phyloP scores from a whole-genome alignment of 2,797 vertebrate genomes.

The Zalophus californianus region DNA sequence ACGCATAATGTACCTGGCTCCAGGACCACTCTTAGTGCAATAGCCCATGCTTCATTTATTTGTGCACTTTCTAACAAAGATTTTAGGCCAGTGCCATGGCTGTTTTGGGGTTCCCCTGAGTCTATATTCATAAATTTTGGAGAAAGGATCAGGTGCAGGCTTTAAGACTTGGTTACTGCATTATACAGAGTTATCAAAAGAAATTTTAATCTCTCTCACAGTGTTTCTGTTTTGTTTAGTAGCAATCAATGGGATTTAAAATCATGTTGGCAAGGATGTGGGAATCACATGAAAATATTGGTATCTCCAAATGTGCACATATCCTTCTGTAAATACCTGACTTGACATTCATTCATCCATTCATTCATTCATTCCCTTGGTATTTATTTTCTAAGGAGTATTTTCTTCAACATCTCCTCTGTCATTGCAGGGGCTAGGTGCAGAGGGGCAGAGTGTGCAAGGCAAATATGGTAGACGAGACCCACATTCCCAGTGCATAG shows the following conservation, averaged over 20 bases:
- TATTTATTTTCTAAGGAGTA: neutral
- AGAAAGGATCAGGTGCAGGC: neutral
- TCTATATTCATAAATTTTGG: neutral
- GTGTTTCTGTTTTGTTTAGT: neutral
- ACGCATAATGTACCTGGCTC: neutral
- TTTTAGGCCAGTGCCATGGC: neutral
- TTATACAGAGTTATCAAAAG: neutral
- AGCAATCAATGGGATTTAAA: neutral
- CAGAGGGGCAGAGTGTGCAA: no score
- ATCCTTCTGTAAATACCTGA: neutral
- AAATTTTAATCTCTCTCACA: neutral
- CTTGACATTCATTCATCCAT: neutral
- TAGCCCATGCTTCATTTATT: neutral
- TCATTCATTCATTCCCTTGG: neutral
- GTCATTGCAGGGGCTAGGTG: neutral
- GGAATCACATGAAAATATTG: neutral
- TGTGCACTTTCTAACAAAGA: neutral
- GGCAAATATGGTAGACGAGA: accelerated
- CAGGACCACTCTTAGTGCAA: neutral
- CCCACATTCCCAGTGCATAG: neutral
- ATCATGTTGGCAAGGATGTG: neutral
- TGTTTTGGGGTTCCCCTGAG: neutral
- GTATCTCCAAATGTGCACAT: neutral
- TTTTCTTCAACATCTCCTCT: neutral
- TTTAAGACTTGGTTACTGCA: neutral